Evolutionary conservation across 2,888 invertebrate species (phyloP).

Genomic region (Caenorhabditis wallacei): DNA sequence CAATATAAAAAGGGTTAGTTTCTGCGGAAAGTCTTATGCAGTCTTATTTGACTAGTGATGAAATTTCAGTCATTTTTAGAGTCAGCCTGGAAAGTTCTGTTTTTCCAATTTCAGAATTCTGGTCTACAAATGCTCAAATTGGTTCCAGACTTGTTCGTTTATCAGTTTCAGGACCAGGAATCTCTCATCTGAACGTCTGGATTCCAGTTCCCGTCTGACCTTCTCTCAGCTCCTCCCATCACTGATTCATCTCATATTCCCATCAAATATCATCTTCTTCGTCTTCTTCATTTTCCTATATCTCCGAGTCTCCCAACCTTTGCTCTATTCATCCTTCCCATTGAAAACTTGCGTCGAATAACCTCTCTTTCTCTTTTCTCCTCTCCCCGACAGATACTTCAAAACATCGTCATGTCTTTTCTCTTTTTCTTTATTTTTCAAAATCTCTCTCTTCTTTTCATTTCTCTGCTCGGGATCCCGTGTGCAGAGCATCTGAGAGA

Average conservation of each 20-base stretch:
- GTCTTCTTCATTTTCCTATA: neutral
- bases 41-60: no score
- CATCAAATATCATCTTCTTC: neutral
- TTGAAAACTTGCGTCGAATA: slow-evolving; percentile 36
- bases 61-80: no score
- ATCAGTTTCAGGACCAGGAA: no score
- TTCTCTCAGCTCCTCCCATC: neutral
- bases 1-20: no score
- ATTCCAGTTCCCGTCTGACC: neutral
- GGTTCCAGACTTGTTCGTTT: no score
- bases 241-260: neutral
- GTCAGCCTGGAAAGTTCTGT: no score
- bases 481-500: neutral
- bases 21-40: no score
- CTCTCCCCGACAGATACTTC: slow-evolving; percentile 29
- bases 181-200: no score
- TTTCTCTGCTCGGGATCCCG: slow-evolving; percentile 10
- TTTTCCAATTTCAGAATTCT: no score
- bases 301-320: neutral
- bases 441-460: no score
- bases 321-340: slow-evolving; percentile 28
- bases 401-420: slow-evolving; percentile 46
- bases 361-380: neutral
- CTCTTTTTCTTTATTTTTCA: slow-evolving; percentile 10
- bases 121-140: no score